Evolutionary conservation across 2,888 invertebrate genomes (phyloP), one percentile per base, ranked within the genome.

Genomic region (Eilema caniola): DNA sequence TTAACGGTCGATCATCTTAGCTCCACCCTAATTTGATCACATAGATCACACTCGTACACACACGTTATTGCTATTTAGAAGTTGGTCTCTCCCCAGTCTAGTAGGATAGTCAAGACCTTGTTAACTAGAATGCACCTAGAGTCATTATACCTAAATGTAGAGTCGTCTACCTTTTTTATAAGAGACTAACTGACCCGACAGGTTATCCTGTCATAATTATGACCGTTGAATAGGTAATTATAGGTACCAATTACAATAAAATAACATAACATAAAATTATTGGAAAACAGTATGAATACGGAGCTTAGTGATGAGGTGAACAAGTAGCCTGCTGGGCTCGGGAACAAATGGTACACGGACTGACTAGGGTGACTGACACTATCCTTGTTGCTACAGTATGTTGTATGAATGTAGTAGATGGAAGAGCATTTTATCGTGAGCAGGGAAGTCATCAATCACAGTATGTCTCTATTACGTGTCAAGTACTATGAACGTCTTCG

Each of bases 361-460:
- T 2, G 53, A n/a, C 20, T 10, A 53, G 53, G 53, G n/a, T 53
- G 53, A 53, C 53, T 47, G 20, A 53, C 20, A 53, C 53, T 53
- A 20, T 47, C 53, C 53, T 53, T 53, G 20, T n/a, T 53, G 20
- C 31, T 57, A 69, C 66, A 60, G 66, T 69, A 67, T 66, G 16
- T 16, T 37, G n/a, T n/a, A 64, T 47, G 20, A 47, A 16, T 37
- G 8, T 63, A 24, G 25, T 47, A n/a, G 25, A 47, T 64, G 63
- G 20, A 53, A 64, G 47, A 53, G 24, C 53, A 67, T 69, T 68
- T 59, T 67, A 62, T 65, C 68, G 33, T 57, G 57, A 28, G 12
- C n/a, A 25, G 59, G 25, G 31, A 47, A 59, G 57, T 14, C 63
- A 69, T 69, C 63, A 63, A 69, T 69, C 69, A 69, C 63, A 11